Percentiles rank a stretch among this genome's conserved stretches.
These are phyloP conservation scores for Lepidocyrtinus sp. DNA, from an alignment of 2,888 invertebrate genomes.

Conservation along the genomic window DNA sequence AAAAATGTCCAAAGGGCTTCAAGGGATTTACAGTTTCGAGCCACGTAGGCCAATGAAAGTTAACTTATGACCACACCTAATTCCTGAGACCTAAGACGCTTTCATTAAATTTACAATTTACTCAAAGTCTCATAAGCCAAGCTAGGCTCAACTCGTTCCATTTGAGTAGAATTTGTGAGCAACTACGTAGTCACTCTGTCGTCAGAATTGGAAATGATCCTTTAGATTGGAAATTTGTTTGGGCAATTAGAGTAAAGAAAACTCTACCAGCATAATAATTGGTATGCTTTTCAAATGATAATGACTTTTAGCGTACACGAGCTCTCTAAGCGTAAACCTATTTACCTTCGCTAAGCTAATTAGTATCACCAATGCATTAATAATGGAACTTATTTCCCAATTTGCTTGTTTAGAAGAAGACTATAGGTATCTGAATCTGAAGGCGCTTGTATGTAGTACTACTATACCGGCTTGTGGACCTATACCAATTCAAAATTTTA, in stretches of 20 bases:
- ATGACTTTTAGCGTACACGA: constrained; percentile 38
- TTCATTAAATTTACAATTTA: too few relatives aligned
- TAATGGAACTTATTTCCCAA: constrained; percentile 10
- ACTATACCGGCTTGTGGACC: too few relatives aligned
- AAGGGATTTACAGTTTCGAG: not conserved
- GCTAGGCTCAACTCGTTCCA: not conserved
- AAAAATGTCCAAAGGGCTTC: not conserved
- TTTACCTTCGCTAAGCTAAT: constrained; percentile 12
- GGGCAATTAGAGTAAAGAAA: constrained; percentile 11
- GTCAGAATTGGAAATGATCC: not conserved
- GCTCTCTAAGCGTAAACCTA: not conserved
- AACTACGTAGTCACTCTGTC: not conserved
- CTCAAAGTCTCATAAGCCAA: not conserved
- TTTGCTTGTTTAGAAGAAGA: too few relatives aligned
- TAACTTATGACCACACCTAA: constrained; percentile 18
- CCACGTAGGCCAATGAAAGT: too few relatives aligned
- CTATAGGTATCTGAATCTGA: too few relatives aligned
- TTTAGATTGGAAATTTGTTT: not conserved
- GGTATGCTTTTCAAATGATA: constrained; percentile 47
- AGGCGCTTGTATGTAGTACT: too few relatives aligned
- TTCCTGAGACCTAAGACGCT: too few relatives aligned
- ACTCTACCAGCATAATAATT: constrained; percentile 46
- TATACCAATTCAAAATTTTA: too few relatives aligned
- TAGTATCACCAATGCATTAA: constrained; percentile 4
- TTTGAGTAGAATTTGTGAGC: not conserved